Base-by-base conservation (phyloP, 2,113 vertebrate species). In the Nansenia antarctica region DNA sequence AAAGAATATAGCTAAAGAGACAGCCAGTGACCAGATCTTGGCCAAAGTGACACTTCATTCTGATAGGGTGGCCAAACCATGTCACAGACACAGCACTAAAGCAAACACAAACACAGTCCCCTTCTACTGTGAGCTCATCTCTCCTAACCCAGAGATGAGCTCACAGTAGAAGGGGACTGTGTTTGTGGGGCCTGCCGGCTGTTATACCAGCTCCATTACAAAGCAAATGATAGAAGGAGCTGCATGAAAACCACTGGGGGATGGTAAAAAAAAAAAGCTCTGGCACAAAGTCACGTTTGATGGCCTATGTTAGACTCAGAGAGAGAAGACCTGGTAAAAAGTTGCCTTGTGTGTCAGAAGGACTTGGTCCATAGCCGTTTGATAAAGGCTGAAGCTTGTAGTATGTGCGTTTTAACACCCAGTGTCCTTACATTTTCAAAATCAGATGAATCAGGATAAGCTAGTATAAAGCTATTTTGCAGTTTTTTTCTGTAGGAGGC, bases 251-350 rank as follows among this genome's bases (percentile, higher is more conserved):
- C 11, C 67, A 60, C 6, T 47, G 47, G 34, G 55, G 35, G 3
- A 60, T 60, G 11, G 55, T 69, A n/a, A 4, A 69, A 12, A 20
- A 69, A 12, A 20, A 69, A 60, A 31, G 54, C 53, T 5, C 12
- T 68, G 29, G 55, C 57, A 31, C 20, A 26, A 49, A 69, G 55
- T 39, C 26, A 69, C 49, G 47, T 67, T 57, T 49, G 55, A 57
- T 69, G 9, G 57, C 60, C 67, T 3, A 22, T 2, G 14, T 2
- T 69, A 45, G 55, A 69, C 49, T 3, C 14, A 12, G 2, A 52
- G 8, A 65, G 30, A 18, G 63, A 52, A 22, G 8, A 20, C 0
- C 20, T 55, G 37, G 15, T 42, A 30, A 0, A 0, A 1, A 6
- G 4, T 24, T 58, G 70, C 47, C 18, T n/a, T 47, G 52, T 9